A percentile compares a stretch with the other conserved stretches of the same genome.
Conservation (phyloP, 2,888 invertebrate genomes). For the Callyntrura sp. region DNA sequence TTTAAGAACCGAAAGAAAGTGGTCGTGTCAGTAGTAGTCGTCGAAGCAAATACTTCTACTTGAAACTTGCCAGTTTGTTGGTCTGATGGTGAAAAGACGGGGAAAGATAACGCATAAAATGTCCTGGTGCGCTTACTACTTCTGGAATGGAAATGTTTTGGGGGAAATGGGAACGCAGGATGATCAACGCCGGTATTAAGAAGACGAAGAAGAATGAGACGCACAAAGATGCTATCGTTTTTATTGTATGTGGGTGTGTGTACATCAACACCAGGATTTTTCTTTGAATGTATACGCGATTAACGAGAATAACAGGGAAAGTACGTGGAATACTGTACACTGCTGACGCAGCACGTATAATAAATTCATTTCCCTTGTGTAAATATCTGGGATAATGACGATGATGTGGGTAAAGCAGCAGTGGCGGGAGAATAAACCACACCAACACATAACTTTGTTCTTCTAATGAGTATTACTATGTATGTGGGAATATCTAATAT, state of each 20-base stretch:
- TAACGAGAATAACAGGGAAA: constrained; percentile 31
- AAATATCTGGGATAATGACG: constrained; percentile 1
- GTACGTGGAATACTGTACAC: background rate
- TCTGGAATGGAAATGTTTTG: background rate
- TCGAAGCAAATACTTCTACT: background rate
- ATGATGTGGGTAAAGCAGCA: background rate
- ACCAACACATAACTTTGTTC: background rate
- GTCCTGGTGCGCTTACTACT: background rate
- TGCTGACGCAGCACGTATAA: background rate
- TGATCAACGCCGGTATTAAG: constrained; percentile 22
- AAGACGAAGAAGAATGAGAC: background rate
- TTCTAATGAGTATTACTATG: no score
- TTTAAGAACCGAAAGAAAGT: background rate
- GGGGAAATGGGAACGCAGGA: constrained; percentile 7
- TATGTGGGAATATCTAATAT: background rate
- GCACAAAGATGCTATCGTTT: background rate
- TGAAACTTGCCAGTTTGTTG: constrained; percentile 13
- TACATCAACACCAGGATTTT: background rate
- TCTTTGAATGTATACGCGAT: constrained; percentile 31
- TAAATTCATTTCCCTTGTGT: background rate
- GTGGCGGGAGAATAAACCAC: background rate
- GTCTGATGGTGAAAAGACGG: background rate
- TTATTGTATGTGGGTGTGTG: no score
- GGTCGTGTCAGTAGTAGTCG: background rate
- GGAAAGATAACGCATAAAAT: constrained; percentile 26